These are phyloP conservation scores for Terrapene triunguis DNA, from an alignment of 2,113 vertebrate genomes.

Conservation along the genomic window DNA sequence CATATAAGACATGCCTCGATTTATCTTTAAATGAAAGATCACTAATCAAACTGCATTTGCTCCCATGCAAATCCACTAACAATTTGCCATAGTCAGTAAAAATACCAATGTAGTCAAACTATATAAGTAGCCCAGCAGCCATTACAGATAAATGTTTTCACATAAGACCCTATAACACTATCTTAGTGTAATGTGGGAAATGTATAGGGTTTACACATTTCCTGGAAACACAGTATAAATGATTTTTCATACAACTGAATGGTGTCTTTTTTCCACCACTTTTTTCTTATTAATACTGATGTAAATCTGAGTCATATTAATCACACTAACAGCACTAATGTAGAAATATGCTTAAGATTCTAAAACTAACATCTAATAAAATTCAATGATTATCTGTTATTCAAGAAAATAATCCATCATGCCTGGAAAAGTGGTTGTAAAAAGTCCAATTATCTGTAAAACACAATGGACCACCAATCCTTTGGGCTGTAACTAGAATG, in stretches of 20 bases:
- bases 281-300: background rate
- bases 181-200: background rate
- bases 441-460: slow-evolving; percentile 51
- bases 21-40: slow-evolving; percentile 30
- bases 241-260: background rate
- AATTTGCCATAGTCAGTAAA: background rate
- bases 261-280: background rate
- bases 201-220: background rate
- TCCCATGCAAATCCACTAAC: slow-evolving; percentile 13
- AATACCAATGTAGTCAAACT: background rate
- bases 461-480: slow-evolving; percentile 29
- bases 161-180: background rate
- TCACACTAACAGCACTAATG: background rate
- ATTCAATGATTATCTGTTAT: background rate
- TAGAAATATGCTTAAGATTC: slow-evolving; percentile 24
- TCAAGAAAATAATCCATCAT: slow-evolving; percentile 49
- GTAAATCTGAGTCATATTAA: slow-evolving; percentile 27
- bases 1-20: background rate
- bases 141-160: slow-evolving; percentile 26
- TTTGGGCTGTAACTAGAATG: slow-evolving; percentile 23
- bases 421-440: slow-evolving; percentile 13
- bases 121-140: background rate
- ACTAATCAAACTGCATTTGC: slow-evolving; percentile 27
- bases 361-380: slow-evolving; percentile 60
- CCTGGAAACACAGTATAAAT: background rate